Evolutionary conservation across 2,888 invertebrate species (phyloP).

Genomic region (Dorcus hopei): DNA sequence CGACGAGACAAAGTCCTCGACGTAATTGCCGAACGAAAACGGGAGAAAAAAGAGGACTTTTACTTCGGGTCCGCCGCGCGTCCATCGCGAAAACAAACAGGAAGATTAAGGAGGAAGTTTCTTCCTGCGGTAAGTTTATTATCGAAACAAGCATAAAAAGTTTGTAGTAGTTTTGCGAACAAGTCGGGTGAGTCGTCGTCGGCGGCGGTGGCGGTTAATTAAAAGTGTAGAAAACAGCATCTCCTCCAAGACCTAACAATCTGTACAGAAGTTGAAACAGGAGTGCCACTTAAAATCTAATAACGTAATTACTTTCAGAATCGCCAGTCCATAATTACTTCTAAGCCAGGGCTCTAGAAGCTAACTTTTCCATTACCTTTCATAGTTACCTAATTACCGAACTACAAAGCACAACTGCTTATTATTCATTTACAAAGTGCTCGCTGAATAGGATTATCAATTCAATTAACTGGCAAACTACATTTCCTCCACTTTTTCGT

Average conservation of each 20-base stretch:
- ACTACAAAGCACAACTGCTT: slow-evolving; percentile 5
- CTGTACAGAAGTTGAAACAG: neutral
- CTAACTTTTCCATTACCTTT: slow-evolving; percentile 20
- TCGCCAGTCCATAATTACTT: slow-evolving; percentile 16
- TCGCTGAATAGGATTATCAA: neutral
- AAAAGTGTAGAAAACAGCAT: no score
- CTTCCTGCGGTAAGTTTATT: no score
- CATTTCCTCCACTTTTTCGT: no score
- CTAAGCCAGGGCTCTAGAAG: slow-evolving; percentile 10
- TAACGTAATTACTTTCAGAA: slow-evolving; percentile 19
- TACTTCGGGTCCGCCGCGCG: neutral
- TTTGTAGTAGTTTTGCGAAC: no score
- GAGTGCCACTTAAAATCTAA: slow-evolving; percentile 5
- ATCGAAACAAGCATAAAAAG: no score
- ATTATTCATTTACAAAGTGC: neutral
- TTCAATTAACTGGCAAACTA: no score
- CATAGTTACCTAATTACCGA: neutral
- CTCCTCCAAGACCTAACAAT: neutral
- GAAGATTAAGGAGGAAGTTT: no score
- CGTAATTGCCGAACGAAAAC: neutral
- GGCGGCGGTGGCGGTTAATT: no score
- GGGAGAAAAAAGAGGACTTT: neutral
- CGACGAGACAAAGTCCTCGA: slow-evolving; percentile 15
- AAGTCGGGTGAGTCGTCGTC: no score
- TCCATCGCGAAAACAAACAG: neutral